Base-by-base conservation (phyloP, 2,797 vertebrate genomes). In the Paedocypris micromegethes region DNA sequence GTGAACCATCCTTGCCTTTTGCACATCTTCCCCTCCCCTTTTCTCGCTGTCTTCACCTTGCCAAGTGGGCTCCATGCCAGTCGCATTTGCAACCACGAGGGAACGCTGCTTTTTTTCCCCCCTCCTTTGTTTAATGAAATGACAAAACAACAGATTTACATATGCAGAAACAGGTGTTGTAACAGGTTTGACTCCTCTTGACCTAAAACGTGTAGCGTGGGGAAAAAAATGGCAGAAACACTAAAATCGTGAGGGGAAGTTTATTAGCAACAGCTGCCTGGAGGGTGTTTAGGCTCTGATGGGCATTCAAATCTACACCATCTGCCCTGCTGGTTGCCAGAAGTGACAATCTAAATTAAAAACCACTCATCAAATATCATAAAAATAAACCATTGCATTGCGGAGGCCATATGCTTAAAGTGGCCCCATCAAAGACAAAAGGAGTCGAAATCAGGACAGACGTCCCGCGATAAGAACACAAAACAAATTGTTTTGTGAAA, bases 111-210 rank as follows among this genome's bases (percentile, higher is more conserved):
- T 86, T 85, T 80, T 86, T 85, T 70, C 66, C 76, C 81, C 23
- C 23, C 23, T 23, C 23, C 1, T 23, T 82, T 91, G 88, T 87
- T 90, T 91, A 93, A 96, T 91, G 88, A 94, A 92, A 94, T 89
- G 89, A 93, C 90, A 95, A 91, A 93, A 92, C 89, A 92, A 92
- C 91, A 94, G 89, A 97, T 95, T 91, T 94, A 88, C 91, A 92
- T 92, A 90, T 87, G 84, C 80, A 91, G 88, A 93, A 93, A 89
- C 93, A 97, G 93, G 93, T 97, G 94, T 87, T 91, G 78, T 89
- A 94, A 94, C 92, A 97, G 92, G 92, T 94, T 95, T 93, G 91
- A 91, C 80, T 93, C 89, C 86, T 90, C 87, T 90, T 93, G 91
- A 96, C 92, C 92, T 84, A 77, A 90, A 86, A 83, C 76, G 79